Percentiles rank a stretch among this genome's conserved stretches.
Evolutionary conservation across 2,888 invertebrate species (phyloP).

Genomic region (Anoplius nigerrimus): DNA sequence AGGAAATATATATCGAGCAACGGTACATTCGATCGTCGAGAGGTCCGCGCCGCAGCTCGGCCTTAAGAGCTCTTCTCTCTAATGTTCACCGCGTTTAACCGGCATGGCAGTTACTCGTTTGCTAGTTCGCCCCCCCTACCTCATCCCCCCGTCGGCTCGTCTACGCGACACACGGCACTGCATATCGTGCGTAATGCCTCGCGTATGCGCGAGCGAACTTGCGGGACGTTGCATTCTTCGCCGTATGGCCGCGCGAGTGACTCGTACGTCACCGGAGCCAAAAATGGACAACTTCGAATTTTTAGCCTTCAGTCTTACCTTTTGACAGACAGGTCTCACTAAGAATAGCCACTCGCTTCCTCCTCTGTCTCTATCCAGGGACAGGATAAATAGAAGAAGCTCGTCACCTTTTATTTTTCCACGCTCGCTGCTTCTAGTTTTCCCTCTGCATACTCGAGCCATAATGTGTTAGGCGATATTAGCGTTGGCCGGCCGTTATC

Average conservation of each 20-base stretch:
- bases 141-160: neutral
- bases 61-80: neutral
- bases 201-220: no score
- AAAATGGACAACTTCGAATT: no score
- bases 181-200: no score
- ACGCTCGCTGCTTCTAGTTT: neutral
- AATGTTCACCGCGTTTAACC: constrained; percentile 13
- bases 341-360: no score
- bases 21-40: neutral
- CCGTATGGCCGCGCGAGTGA: no score
- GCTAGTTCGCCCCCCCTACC: neutral
- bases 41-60: neutral
- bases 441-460: constrained; percentile 26
- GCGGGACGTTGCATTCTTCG: no score
- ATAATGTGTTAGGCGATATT: constrained; percentile 44
- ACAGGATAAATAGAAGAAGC: no score
- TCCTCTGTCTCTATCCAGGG: no score
- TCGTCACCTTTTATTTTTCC: no score
- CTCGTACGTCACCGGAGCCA: no score
- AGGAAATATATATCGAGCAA: constrained; percentile 9
- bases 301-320: no score
- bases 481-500: constrained; percentile 47
- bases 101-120: constrained; percentile 12
- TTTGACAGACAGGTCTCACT: no score
- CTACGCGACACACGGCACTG: neutral